Evolutionary conservation across 2,113 vertebrate genomes (phyloP), one percentile per base, ranked within the genome.

Genomic region (Bufo gargarizans): DNA sequence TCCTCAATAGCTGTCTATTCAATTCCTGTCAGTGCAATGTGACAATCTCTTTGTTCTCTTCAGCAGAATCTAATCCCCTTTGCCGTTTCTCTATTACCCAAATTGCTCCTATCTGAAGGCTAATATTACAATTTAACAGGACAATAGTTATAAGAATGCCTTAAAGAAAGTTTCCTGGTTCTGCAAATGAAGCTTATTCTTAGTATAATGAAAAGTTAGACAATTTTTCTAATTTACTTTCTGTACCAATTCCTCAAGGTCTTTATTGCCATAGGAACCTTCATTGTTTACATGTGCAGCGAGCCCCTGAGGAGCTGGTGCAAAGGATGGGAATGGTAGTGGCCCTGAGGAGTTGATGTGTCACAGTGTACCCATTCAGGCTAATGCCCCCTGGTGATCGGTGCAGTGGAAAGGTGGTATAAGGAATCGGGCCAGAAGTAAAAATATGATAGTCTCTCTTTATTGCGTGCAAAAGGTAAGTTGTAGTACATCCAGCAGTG

Each of bases 131-230:
- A 47, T 50, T 76, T 76, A 76, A 10, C 72, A 76, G 49, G 45
- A 76, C 72, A 76, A 76, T 50, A 76, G 72, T 76, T 76, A 8
- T 20, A 50, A 76, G 47, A 76, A 76, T 76, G 17, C 4, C 72
- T 50, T 50, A 7, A 50, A 10, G 16, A 8, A 76, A 9, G 45
- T 50, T 9, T 76, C 7, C 10, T 6, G 17, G 33, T 10, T 3
- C n/a, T 13, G 11, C n/a, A 72, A 72, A 22, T 16, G 2, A 72
- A 71, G 67, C 16, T 50, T 17, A 50, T 76, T 49, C 17, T 10
- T 9, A 6, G 43, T 76, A 76, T 76, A 50, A 76, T 49, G 8
- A 50, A 76, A 76, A 49, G 16, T 49, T 47, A 74, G 47, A 50
- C 47, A 19, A 50, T 50, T 76, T 49, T 76, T 3, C 17, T 16